Percentiles rank a stretch among this genome's conserved stretches.
Evolutionary conservation across 2,888 invertebrate genomes (phyloP).

Genomic region (Clostera curtula): DNA sequence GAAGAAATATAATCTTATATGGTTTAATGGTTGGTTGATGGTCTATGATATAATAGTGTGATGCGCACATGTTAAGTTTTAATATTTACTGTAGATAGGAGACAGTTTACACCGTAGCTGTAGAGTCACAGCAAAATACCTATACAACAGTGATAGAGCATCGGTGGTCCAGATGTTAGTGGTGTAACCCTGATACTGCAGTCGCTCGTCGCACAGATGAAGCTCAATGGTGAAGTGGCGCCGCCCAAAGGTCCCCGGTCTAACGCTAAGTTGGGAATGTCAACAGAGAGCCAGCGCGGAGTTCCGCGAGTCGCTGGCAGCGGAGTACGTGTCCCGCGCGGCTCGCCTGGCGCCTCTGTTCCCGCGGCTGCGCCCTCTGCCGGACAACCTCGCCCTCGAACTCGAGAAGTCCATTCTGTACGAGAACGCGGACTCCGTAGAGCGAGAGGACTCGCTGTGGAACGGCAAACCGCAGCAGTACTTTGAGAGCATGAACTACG

Average conservation of each 20-base stretch:
- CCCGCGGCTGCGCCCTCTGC: slow-evolving; percentile 48
- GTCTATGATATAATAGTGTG: slow-evolving; percentile 15
- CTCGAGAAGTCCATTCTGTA: slow-evolving; percentile 33
- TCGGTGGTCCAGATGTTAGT: too few species aligned
- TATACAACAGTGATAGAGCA: too few species aligned
- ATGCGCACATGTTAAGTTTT: slow-evolving; percentile 17
- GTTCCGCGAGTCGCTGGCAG: slow-evolving; percentile 23
- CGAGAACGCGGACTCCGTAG: slow-evolving; percentile 17
- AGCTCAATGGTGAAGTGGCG: too few species aligned
- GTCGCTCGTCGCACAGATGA: too few species aligned
- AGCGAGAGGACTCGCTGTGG: slow-evolving; percentile 68
- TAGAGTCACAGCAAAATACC: too few species aligned
- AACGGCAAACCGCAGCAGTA: slow-evolving; percentile 69
- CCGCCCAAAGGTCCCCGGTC: slow-evolving; percentile 7
- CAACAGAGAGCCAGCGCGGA: slow-evolving; percentile 19
- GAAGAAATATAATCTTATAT: slow-evolving; percentile 31
- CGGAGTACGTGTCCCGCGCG: slow-evolving; percentile 57
- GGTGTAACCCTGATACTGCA: too few species aligned
- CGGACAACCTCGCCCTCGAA: slow-evolving; percentile 37
- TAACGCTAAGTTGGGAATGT: slow-evolving; percentile 17
- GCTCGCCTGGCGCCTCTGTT: slow-evolving; percentile 48
- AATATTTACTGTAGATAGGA: too few species aligned
- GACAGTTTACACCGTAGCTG: too few species aligned
- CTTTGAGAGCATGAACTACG: slow-evolving; percentile 81
- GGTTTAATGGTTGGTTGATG: slow-evolving; percentile 21